Conservation (phyloP, 2,797 vertebrate species). For the Ptychobarbus kaznakovi region DNA sequence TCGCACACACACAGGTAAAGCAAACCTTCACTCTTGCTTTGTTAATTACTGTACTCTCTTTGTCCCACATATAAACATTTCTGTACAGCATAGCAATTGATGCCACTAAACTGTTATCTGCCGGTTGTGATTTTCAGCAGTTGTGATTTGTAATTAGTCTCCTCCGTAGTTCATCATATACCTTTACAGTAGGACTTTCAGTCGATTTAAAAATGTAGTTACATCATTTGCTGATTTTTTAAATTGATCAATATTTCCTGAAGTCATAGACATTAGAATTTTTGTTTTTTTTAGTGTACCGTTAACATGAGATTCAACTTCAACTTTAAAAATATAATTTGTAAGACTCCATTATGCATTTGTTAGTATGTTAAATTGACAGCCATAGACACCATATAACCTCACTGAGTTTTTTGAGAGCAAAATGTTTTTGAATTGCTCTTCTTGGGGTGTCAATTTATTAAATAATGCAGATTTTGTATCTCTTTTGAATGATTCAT, state of each 20-base stretch:
- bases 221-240: background rate
- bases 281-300: background rate
- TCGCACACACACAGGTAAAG: conserved; percentile 93
- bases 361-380: background rate
- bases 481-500: background rate
- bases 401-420: background rate
- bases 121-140: background rate
- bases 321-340: background rate
- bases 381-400: background rate
- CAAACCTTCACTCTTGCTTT: background rate
- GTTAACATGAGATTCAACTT: background rate
- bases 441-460: background rate
- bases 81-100: background rate
- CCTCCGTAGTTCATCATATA: background rate
- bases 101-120: background rate
- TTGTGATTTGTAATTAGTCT: background rate
- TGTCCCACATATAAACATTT: background rate
- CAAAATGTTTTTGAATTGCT: background rate
- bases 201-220: background rate
- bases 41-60: background rate
- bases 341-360: background rate
- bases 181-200: background rate
- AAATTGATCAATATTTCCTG: background rate
- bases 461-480: background rate
- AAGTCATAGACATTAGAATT: background rate